These are phyloP conservation scores for Lymantria dispar DNA, from an alignment of 2,888 invertebrate genomes.

Conservation along the genomic window DNA sequence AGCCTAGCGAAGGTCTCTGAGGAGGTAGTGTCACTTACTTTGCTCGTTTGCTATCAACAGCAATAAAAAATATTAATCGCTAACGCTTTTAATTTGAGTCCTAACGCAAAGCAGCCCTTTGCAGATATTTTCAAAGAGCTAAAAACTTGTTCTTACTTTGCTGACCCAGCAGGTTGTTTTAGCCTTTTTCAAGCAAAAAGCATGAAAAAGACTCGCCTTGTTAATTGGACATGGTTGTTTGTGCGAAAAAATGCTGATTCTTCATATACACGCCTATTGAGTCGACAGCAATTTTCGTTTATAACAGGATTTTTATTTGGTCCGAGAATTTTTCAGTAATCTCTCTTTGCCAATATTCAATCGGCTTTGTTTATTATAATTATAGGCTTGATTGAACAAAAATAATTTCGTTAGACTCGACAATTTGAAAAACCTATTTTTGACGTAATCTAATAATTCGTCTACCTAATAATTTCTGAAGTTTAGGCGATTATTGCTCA, in stretches of 20 bases:
- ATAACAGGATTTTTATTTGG: conserved; percentile 1
- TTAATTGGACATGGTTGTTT: conserved; percentile 68
- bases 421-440: not conserved
- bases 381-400: not conserved
- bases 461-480: too few species aligned
- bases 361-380: not conserved
- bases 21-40: too few species aligned
- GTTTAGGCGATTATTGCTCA: too few species aligned
- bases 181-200: conserved; percentile 37
- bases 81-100: conserved; percentile 29
- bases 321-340: conserved; percentile 12
- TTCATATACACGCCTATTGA: conserved; percentile 27
- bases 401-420: not conserved
- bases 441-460: too few species aligned
- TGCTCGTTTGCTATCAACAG: too few species aligned
- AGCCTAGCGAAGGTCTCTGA: too few species aligned
- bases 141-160: conserved; percentile 42
- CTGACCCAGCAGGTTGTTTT: conserved; percentile 49
- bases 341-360: conserved; percentile 7
- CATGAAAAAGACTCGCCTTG: conserved; percentile 43
- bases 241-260: conserved; percentile 53
- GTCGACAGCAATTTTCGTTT: conserved; percentile 5
- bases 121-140: conserved; percentile 55
- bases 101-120: conserved; percentile 47
- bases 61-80: too few species aligned